These are phyloP conservation scores for Centropus unirufus DNA, from an alignment of 2,113 vertebrate genomes.

Conservation along the genomic window DNA sequence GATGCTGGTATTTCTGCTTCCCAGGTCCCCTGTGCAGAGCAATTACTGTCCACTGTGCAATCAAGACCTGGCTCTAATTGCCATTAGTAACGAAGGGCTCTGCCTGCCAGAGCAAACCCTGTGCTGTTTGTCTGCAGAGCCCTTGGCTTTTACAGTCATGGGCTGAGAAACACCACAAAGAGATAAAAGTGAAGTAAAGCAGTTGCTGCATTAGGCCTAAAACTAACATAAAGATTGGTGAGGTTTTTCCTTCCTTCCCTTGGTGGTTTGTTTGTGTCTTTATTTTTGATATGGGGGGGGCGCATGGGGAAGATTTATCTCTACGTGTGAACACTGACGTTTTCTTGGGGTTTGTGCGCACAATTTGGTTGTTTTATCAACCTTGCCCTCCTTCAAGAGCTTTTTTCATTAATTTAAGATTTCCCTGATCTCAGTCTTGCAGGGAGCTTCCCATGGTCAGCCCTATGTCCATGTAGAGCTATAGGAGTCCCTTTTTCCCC, in stretches of 20 bases:
- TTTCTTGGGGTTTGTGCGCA: background rate
- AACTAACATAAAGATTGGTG: background rate
- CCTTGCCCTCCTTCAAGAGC: background rate
- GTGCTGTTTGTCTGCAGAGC: background rate
- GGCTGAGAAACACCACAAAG: background rate
- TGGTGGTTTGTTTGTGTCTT: slow-evolving; percentile 47
- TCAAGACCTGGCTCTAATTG: slow-evolving; percentile 12
- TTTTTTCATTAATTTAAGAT: background rate
- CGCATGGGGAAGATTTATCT: background rate
- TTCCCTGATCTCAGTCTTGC: background rate
- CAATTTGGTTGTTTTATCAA: background rate
- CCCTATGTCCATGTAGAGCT: background rate
- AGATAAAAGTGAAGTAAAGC: slow-evolving; percentile 18
- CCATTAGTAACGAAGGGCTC: background rate
- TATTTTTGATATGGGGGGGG: background rate
- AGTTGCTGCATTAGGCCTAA: background rate
- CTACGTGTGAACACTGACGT: background rate
- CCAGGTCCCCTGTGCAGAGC: background rate
- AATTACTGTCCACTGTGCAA: background rate
- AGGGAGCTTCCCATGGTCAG: background rate
- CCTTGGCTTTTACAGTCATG: background rate
- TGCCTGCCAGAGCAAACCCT: background rate
- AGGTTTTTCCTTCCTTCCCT: slow-evolving; percentile 62
- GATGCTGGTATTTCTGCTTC: background rate
- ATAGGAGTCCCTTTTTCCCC: background rate